Base-by-base conservation (phyloP, 2,888 invertebrate genomes). In the Sussaba pulchella region DNA sequence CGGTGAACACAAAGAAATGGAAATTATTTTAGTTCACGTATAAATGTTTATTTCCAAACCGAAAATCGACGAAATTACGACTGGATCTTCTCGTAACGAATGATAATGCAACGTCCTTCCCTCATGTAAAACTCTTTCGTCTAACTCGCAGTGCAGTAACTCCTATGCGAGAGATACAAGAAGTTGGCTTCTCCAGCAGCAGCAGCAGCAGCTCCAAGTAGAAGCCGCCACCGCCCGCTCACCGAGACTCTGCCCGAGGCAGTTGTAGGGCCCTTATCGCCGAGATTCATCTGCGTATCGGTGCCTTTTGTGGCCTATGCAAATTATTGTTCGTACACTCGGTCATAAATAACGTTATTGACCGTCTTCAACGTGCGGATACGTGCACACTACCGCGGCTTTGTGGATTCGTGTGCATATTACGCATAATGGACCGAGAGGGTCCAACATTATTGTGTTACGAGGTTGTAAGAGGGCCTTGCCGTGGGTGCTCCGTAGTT, bases 231-330 rank as follows among this genome's bases (percentile, higher is more conserved):
- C 31, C 63, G 63, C 17, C 59, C 24, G 50, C 43, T 64, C 31
- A 52, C 39, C 14, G 50, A 54, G 39, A 43, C 61, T 47, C 19
- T 45, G 70, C 80, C 78, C 36, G 77, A 72, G 82, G 81, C 82
- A 81, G 84, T 79, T 83, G 83, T 84, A 79, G 82, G 80, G 81
- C 73, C 75, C 83, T 88, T 89, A 89, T 89, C 89, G 86, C 76
- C 57, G 79, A 87, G 87, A 87, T 88, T 87, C 86, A 89, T 89
- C 89, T 88, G 85, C 81, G 87, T 88, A 87, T 88, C 88, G 89
- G 87, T 88, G 83, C 87, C 88, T 89, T 88, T 89, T 88, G 88
- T 88, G 85, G 87, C 84, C 87, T 88, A 89, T 89, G 89, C 89
- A 89, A 89, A 89, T 89, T 88, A 86, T 86, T 85, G 87, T 85